These are phyloP conservation scores for Carcina quercana DNA, from an alignment of 2,888 invertebrate genomes.

Conservation along the genomic window DNA sequence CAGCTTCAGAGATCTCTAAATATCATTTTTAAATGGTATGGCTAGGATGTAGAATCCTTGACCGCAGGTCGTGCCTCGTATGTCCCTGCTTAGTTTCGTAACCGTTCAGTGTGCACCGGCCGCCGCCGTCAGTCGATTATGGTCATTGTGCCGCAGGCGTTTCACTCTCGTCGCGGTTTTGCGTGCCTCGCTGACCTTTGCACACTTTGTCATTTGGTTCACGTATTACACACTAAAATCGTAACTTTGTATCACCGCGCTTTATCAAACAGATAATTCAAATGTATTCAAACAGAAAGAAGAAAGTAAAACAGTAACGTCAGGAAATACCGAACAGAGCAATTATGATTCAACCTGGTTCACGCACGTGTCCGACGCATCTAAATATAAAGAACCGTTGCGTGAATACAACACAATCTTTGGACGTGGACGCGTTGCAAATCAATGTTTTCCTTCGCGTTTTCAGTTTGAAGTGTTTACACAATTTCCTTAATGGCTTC, in stretches of 20 bases:
- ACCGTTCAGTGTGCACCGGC: conserved; percentile 37
- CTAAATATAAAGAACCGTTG: conserved; percentile 65
- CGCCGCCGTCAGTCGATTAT: conserved; percentile 42
- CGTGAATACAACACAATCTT: conserved; percentile 43
- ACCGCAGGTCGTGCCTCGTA: conserved; percentile 40
- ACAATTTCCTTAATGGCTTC: conserved; percentile 25
- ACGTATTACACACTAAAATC: conserved; percentile 14
- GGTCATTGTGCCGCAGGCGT: conserved; percentile 50
- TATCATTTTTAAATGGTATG: no score
- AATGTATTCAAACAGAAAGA: background rate
- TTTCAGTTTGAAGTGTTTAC: conserved; percentile 30
- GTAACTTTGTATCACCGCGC: background rate
- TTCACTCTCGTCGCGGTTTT: conserved; percentile 42
- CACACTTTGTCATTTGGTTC: conserved; percentile 24
- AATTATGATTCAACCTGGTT: conserved; percentile 55
- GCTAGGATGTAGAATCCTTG: no score
- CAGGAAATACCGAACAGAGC: conserved; percentile 41
- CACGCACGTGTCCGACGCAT: conserved; percentile 49
- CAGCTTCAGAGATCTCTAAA: no score
- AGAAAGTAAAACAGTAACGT: conserved; percentile 40
- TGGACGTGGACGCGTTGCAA: conserved; percentile 49
- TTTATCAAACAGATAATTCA: conserved; percentile 5
- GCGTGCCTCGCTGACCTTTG: conserved; percentile 32
- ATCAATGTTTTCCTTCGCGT: conserved; percentile 40
- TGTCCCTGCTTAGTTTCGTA: conserved; percentile 52